phyloP scores from a whole-genome alignment of 2,888 invertebrate species.

The Crocallis elinguaria region DNA sequence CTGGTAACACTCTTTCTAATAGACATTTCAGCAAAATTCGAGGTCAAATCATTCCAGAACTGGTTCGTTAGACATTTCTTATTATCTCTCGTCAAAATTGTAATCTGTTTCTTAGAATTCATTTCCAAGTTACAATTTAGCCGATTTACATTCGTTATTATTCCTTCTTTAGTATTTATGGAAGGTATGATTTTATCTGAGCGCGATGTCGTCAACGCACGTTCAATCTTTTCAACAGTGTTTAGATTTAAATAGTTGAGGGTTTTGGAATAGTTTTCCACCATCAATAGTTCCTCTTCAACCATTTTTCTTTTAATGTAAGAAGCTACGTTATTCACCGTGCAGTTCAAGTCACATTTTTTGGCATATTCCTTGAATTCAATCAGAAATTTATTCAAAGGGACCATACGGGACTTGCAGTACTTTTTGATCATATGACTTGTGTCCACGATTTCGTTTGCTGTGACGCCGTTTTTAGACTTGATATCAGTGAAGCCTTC shows the following conservation, averaged over 20 bases:
- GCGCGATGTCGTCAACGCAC: not conserved
- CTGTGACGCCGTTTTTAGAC: slow-evolving; percentile 43
- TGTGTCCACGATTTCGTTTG: slow-evolving; percentile 51
- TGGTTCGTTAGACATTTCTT: slow-evolving; percentile 17
- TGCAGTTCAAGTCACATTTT: slow-evolving; percentile 46
- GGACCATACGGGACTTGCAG: slow-evolving; percentile 49
- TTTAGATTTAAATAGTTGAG: slow-evolving; percentile 45
- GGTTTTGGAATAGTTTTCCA: slow-evolving; percentile 45
- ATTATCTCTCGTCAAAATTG: slow-evolving; percentile 21
- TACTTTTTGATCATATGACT: slow-evolving; percentile 59
- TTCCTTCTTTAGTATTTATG: too few species aligned
- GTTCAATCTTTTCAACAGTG: slow-evolving; percentile 15
- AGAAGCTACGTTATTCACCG: slow-evolving; percentile 50
- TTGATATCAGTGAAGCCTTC: slow-evolving; percentile 50
- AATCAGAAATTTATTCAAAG: slow-evolving; percentile 47
- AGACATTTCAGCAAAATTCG: slow-evolving; percentile 9
- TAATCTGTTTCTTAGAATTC: slow-evolving; percentile 21
- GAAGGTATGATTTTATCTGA: too few species aligned
- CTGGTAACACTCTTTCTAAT: slow-evolving; percentile 17
- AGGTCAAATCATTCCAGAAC: slow-evolving; percentile 27
- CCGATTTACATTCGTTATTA: slow-evolving; percentile 5
- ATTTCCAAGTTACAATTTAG: too few species aligned
- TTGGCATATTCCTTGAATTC: slow-evolving; percentile 53
- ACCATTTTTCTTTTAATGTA: slow-evolving; percentile 56
- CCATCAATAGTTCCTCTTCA: slow-evolving; percentile 52